These are phyloP conservation scores for Erynnis tages DNA, from an alignment of 2,888 invertebrate genomes.

Conservation along the genomic window DNA sequence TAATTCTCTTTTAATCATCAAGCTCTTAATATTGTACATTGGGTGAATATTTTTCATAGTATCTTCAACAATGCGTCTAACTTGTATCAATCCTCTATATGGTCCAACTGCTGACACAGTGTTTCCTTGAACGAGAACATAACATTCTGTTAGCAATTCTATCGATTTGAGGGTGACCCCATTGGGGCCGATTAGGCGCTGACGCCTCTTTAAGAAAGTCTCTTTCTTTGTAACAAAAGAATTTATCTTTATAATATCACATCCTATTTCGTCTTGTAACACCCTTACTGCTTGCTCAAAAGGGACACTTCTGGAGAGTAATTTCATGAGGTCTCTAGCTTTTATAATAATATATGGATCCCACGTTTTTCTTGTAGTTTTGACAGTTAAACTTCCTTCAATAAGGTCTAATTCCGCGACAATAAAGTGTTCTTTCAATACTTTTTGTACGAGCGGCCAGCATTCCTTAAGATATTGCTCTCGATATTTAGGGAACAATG, in stretches of 20 bases:
- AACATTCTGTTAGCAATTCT: conserved; percentile 97
- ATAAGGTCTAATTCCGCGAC: conserved; percentile 95
- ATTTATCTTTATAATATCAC: conserved; percentile 98
- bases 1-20: conserved; percentile 98
- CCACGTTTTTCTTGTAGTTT: conserved; percentile 98
- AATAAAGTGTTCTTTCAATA: conserved; percentile 88
- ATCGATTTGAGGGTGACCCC: conserved; percentile 99
- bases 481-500: conserved; percentile 97
- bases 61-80: conserved; percentile 94
- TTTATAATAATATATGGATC: conserved; percentile 98
- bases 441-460: conserved; percentile 96
- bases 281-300: conserved; percentile 96
- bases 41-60: conserved; percentile 99
- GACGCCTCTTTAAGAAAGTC: conserved; percentile 96
- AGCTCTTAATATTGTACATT: conserved; percentile 97
- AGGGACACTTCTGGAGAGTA: conserved; percentile 97
- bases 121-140: conserved; percentile 97
- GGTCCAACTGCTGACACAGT: conserved; percentile 99
- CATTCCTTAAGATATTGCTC: conserved; percentile 97
- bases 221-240: conserved; percentile 94
- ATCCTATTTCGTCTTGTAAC: conserved; percentile 93
- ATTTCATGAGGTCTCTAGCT: conserved; percentile 96
- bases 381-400: conserved; percentile 97
- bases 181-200: conserved; percentile 97
- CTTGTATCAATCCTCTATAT: conserved; percentile 93